These are phyloP conservation scores for Phallusia fumigata DNA, from an alignment of 23 tunicate species.

Conservation along the genomic window DNA sequence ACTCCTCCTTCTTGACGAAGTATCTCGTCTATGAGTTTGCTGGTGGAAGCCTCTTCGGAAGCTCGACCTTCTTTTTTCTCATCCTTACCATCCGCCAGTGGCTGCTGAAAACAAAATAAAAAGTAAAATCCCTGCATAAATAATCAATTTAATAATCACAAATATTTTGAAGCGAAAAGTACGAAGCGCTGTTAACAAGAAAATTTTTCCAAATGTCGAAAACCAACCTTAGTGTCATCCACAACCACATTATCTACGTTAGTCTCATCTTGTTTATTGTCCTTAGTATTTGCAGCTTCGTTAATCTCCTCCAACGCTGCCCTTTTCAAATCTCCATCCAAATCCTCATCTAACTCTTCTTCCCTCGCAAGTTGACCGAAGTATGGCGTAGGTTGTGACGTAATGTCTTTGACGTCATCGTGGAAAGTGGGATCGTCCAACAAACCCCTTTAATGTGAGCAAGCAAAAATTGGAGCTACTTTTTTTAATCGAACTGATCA, in stretches of 20 bases:
- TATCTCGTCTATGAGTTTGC: slow-evolving; percentile 19
- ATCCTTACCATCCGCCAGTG: no score
- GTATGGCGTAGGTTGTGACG: slow-evolving; percentile 52
- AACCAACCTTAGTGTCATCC: background rate
- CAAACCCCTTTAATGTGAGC: slow-evolving; percentile 73
- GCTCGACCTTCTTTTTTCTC: background rate
- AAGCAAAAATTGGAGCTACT: background rate
- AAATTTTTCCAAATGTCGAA: no score
- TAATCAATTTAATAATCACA: no score
- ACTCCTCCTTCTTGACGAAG: slow-evolving; percentile 12
- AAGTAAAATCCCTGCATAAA: no score
- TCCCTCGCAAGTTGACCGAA: slow-evolving; percentile 74
- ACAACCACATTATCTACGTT: background rate
- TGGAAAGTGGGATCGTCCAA: slow-evolving; percentile 93
- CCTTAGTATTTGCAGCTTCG: background rate
- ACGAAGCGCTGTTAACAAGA: no score
- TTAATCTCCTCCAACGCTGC: background rate
- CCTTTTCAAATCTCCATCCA: background rate
- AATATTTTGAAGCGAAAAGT: no score
- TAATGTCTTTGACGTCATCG: slow-evolving; percentile 34
- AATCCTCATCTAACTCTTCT: slow-evolving; percentile 25
- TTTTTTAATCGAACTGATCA: no score
- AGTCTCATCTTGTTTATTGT: background rate
- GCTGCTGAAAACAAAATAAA: no score
- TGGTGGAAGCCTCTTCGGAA: background rate